Evolutionary conservation across 2,888 invertebrate species (phyloP).

Genomic region (Apamea monoglypha): DNA sequence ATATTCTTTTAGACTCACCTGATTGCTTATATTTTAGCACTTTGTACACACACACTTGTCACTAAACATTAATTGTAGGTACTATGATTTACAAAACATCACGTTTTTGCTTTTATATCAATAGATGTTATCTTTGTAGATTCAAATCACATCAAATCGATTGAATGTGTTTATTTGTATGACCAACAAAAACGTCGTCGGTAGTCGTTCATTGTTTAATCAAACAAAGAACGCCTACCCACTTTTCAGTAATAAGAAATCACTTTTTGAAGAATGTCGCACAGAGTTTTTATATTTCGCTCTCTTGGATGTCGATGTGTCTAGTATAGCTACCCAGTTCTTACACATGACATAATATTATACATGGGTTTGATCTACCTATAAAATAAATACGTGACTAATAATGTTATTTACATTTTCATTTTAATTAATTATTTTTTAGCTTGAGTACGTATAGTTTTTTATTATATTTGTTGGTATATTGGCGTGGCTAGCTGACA

Average conservation of each 20-base stretch:
- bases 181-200: neutral
- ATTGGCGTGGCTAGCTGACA: too few relatives aligned
- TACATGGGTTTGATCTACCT: neutral
- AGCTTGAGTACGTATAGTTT: too few relatives aligned
- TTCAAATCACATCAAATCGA: neutral
- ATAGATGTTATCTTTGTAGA: neutral
- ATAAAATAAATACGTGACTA: neutral
- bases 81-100: neutral
- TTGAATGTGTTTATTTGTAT: neutral
- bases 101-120: too few relatives aligned
- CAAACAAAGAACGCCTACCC: constrained; percentile 3
- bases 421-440: too few relatives aligned
- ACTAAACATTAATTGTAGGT: neutral
- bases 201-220: constrained; percentile 1
- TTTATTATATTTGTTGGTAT: too few relatives aligned
- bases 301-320: neutral
- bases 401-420: too few relatives aligned
- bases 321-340: neutral
- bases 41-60: neutral
- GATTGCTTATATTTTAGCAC: neutral
- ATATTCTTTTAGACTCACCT: neutral
- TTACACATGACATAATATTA: neutral
- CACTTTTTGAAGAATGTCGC: neutral
- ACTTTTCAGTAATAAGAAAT: neutral
- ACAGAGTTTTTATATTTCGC: neutral